Evolutionary conservation across 2,113 vertebrate genomes (phyloP).

Genomic region (Beaufortia kweichowensis): DNA sequence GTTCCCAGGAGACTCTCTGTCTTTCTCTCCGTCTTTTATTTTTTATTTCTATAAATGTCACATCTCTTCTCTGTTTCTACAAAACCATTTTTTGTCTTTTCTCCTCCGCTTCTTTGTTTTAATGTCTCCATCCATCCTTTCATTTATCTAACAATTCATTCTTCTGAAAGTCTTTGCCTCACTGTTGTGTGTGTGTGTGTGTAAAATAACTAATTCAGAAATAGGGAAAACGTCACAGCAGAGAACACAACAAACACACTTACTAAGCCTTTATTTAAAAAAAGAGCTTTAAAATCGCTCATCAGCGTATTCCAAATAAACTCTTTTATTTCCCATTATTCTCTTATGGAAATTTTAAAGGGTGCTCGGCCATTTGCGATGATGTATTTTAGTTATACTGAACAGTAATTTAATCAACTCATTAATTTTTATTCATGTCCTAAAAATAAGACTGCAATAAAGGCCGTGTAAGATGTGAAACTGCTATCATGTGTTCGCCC

Average conservation of each 20-base stretch:
- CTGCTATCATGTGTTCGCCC: background rate
- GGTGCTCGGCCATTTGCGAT: background rate
- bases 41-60: constrained; percentile 39
- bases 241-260: background rate
- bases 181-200: constrained; percentile 9
- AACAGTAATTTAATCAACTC: background rate
- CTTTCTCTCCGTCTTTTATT: constrained; percentile 2
- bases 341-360: background rate
- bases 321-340: background rate
- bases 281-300: too few species aligned
- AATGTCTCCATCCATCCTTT: background rate
- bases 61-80: constrained; percentile 25
- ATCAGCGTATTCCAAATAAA: too few species aligned
- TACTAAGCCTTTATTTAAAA: too few species aligned
- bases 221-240: background rate
- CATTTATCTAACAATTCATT: constrained; percentile 4
- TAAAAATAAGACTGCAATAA: background rate
- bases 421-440: background rate
- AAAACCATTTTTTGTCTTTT: constrained; percentile 21
- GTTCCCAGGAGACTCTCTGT: constrained; percentile 21
- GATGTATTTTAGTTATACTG: background rate
- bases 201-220: too few species aligned
- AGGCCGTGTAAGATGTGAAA: background rate
- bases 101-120: constrained; percentile 13
- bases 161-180: background rate